Evolutionary conservation across 1,140 invertebrate species (phyloP).

Genomic region (Polypedilum vanderplanki): DNA sequence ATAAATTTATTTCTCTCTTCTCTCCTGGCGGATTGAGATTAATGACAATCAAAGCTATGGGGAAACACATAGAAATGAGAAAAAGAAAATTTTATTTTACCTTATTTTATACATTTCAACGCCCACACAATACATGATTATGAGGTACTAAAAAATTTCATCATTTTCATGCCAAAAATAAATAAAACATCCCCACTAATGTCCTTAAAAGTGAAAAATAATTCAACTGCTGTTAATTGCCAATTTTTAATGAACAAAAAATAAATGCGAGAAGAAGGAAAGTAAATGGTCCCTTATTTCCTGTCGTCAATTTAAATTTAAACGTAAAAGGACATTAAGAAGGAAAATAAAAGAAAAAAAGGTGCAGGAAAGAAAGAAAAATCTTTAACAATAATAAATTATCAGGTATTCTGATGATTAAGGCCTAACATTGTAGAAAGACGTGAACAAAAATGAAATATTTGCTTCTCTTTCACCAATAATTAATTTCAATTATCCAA

Average conservation of each 20-base stretch:
- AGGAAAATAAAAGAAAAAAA: not conserved
- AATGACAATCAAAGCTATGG: not conserved
- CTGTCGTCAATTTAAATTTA: too few species aligned
- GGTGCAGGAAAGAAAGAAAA: not conserved
- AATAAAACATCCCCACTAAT: too few species aligned
- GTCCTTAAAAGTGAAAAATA: too few species aligned
- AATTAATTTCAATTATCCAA: constrained; percentile 8
- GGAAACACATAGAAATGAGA: not conserved
- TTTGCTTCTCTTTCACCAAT: not conserved
- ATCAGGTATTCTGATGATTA: constrained; percentile 17
- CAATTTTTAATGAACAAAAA: too few species aligned
- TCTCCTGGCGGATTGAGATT: not conserved
- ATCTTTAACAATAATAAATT: not conserved
- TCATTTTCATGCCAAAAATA: too few species aligned
- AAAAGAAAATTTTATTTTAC: not conserved
- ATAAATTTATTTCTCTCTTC: too few species aligned
- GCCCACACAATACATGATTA: not conserved
- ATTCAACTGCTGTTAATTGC: too few species aligned
- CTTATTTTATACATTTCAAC: constrained; percentile 17
- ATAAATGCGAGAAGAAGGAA: too few species aligned
- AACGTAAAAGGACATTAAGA: not conserved
- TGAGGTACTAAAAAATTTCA: too few species aligned
- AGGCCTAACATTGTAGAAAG: not conserved
- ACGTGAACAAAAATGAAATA: not conserved
- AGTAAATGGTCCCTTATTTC: too few species aligned